phyloP scores from a whole-genome alignment of 2,888 invertebrate species.

The Eretmocerus hayati region DNA sequence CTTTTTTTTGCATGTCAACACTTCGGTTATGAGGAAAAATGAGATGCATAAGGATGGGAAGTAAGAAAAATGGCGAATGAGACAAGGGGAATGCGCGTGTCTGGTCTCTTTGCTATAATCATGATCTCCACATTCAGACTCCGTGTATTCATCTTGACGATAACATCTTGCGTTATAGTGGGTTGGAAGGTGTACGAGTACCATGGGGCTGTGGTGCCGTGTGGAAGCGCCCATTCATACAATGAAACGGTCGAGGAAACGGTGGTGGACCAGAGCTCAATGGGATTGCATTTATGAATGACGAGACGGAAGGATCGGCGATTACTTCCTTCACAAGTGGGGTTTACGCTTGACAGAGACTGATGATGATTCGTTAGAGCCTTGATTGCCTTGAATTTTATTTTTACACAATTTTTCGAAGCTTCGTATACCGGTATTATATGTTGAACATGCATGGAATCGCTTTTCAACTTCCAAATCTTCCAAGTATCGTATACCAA shows the following conservation, averaged over 20 bases:
- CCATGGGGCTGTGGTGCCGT: no score
- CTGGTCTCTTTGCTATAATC: conserved; percentile 24
- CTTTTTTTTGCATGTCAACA: conserved; percentile 39
- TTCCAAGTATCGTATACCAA: no score
- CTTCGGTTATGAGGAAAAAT: conserved; percentile 31
- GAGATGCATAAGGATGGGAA: no score
- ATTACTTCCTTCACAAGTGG: no score
- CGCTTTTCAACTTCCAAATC: no score
- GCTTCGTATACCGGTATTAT: no score
- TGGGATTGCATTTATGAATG: conserved; percentile 14
- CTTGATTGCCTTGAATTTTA: not conserved
- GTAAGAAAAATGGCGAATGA: conserved; percentile 20
- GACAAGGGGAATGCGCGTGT: conserved; percentile 14
- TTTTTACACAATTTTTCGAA: no score
- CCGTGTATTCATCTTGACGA: conserved; percentile 37
- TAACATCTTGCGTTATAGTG: conserved; percentile 31
- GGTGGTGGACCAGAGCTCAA: conserved; percentile 7
- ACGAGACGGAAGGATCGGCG: not conserved
- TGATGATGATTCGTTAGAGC: not conserved
- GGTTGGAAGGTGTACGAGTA: conserved; percentile 8
- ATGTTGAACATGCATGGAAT: no score
- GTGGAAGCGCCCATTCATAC: conserved; percentile 30
- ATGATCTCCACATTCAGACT: conserved; percentile 22
- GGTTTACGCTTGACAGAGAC: no score
- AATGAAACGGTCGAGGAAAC: conserved; percentile 13